These are phyloP conservation scores for Megastigmus dorsalis DNA, from an alignment of 2,888 invertebrate species.

Conservation along the genomic window DNA sequence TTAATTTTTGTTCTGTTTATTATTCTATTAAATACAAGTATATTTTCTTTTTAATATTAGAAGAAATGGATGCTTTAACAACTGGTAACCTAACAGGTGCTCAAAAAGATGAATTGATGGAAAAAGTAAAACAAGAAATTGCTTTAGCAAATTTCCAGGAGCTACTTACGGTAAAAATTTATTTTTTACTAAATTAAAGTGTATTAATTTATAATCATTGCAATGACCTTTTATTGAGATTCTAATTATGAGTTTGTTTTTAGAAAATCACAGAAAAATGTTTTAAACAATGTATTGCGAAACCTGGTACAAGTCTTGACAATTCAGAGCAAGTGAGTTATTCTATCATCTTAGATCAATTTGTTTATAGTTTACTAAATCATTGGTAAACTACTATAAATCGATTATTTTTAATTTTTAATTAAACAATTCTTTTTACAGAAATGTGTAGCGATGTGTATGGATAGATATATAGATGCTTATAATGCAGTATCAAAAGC, in stretches of 20 bases:
- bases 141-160: constrained; percentile 96
- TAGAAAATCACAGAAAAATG: constrained; percentile 98
- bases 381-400: neutral
- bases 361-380: constrained; percentile 53
- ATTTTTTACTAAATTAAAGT: constrained; percentile 42
- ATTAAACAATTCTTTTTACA: too few species aligned
- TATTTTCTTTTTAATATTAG: neutral
- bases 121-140: constrained; percentile 95
- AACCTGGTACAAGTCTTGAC: constrained; percentile 92
- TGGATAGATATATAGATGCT: constrained; percentile 98
- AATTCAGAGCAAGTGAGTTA: constrained; percentile 85
- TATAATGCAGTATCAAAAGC: constrained; percentile 95
- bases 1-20: too few species aligned
- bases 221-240: neutral
- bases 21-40: too few species aligned
- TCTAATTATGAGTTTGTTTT: constrained; percentile 63
- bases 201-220: neutral
- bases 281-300: constrained; percentile 93
- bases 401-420: too few species aligned
- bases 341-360: too few species aligned
- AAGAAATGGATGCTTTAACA: constrained; percentile 78
- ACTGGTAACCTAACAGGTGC: constrained; percentile 76
- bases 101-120: constrained; percentile 92
- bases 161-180: constrained; percentile 83
- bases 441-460: constrained; percentile 98